These are phyloP conservation scores for zebrafish (Danio rerio) DNA, from an alignment of 2,113 vertebrate genomes.

Conservation along the genomic window DNA sequence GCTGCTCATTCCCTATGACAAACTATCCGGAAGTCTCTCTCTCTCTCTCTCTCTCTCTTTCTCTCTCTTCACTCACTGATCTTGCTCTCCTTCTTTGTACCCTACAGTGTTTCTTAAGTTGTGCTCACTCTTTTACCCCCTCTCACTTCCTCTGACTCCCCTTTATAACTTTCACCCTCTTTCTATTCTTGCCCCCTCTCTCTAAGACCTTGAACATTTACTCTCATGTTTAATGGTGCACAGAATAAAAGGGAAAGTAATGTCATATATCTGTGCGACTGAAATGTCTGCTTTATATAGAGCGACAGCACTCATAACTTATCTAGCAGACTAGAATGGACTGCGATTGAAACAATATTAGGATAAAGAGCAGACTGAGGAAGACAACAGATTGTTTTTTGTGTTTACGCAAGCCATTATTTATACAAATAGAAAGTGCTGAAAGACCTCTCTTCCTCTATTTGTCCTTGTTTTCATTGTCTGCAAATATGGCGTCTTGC, in stretches of 20 bases:
- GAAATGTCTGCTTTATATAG: conserved; percentile 27
- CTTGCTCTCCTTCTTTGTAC: not conserved
- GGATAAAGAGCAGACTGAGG: not conserved
- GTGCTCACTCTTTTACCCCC: not conserved
- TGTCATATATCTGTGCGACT: not conserved
- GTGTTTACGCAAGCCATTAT: not conserved
- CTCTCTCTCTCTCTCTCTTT: not conserved
- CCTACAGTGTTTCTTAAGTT: conserved; percentile 9
- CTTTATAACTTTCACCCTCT: conserved; percentile 1
- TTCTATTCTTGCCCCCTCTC: conserved; percentile 20
- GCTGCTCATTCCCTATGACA: conserved; percentile 66
- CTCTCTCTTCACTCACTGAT: not conserved
- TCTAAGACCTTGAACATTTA: conserved; percentile 40
- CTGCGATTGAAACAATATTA: not conserved
- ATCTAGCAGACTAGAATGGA: not conserved
- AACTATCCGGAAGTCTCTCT: conserved; percentile 31
- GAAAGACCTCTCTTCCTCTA: not conserved
- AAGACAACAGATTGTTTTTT: not conserved
- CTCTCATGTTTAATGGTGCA: conserved; percentile 15
- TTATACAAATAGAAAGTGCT: not conserved
- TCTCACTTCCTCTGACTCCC: conserved; percentile 28
- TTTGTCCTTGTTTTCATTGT: not conserved
- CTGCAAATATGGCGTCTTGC: not conserved
- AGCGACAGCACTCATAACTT: conserved; percentile 7
- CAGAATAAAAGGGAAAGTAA: conserved; percentile 39